Evolutionary conservation across 2,113 vertebrate genomes (phyloP).

Genomic region (Cygnus atratus): DNA sequence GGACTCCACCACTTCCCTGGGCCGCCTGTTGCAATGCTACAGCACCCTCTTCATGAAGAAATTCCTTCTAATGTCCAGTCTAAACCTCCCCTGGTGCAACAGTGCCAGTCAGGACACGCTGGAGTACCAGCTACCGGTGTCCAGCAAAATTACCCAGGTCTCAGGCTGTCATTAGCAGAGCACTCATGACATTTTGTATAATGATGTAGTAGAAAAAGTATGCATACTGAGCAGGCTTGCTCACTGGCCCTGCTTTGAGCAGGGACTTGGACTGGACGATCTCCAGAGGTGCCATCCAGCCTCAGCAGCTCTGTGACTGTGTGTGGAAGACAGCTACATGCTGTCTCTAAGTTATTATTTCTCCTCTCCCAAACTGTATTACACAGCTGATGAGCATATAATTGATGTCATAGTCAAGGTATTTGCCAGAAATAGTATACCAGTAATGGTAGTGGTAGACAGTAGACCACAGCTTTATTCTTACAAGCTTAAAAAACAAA

Average conservation of each 20-base stretch:
- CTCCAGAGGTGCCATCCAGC: neutral
- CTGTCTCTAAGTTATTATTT: neutral
- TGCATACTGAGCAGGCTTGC: neutral
- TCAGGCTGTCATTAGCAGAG: neutral
- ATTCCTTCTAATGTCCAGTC: neutral
- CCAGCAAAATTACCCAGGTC: neutral
- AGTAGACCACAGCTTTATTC: neutral
- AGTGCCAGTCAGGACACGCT: neutral
- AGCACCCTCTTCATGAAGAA: neutral
- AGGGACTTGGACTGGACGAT: neutral
- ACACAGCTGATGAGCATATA: neutral
- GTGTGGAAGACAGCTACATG: neutral
- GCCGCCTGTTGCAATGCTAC: neutral
- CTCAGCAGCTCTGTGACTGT: neutral
- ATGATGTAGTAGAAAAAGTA: neutral
- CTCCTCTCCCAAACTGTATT: neutral
- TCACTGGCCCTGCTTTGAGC: fast-evolving
- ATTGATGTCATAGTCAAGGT: neutral
- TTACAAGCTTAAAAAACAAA: neutral
- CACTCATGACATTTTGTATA: neutral
- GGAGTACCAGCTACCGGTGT: neutral
- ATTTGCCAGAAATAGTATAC: neutral
- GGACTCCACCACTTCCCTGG: neutral
- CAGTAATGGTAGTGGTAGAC: neutral
- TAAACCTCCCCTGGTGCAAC: neutral